Base-by-base conservation (phyloP, 2,888 invertebrate species). In the Acleris sparsana region DNA sequence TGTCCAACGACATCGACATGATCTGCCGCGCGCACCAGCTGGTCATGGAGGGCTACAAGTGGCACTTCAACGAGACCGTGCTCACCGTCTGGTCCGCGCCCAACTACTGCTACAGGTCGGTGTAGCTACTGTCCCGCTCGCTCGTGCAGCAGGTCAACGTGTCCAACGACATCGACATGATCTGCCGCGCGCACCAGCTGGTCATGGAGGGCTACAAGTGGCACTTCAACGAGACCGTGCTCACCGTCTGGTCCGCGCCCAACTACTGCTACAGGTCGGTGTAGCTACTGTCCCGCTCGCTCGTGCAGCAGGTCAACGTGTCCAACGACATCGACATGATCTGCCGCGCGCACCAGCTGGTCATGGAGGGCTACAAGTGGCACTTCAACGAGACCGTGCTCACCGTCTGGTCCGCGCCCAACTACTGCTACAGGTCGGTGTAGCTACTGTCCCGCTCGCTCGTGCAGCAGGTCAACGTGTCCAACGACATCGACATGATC, bases 361-460 rank as follows among this genome's bases (percentile, higher is more conserved):
- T 99, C 57, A 99, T 99, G 99, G 99, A 99, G 88, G 99, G 99
- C 25, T 99, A 99, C n/a, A n/a, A n/a, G n/a, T n/a, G n/a, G n/a
- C n/a, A n/a, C n/a, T n/a, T n/a, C n/a, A n/a, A n/a, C n/a, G n/a
- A n/a, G n/a, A n/a, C n/a, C n/a, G n/a, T n/a, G n/a, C n/a, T n/a
- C n/a, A n/a, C n/a, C n/a, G n/a, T n/a, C n/a, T n/a, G n/a, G n/a
- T n/a, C n/a, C n/a, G n/a, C n/a, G n/a, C n/a, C n/a, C n/a, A n/a
- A n/a, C n/a, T n/a, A n/a, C n/a, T n/a, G n/a, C n/a, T n/a, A n/a
- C n/a, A n/a, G n/a, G n/a, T n/a, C n/a, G n/a, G n/a, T n/a, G n/a
- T n/a, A n/a, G n/a, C n/a, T n/a, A n/a, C n/a, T n/a, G n/a, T n/a
- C n/a, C n/a, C n/a, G n/a, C n/a, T n/a, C n/a, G n/a, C n/a, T n/a